Base-by-base conservation (phyloP, 2,888 invertebrate genomes). In the Callosobruchus maculatus region DNA sequence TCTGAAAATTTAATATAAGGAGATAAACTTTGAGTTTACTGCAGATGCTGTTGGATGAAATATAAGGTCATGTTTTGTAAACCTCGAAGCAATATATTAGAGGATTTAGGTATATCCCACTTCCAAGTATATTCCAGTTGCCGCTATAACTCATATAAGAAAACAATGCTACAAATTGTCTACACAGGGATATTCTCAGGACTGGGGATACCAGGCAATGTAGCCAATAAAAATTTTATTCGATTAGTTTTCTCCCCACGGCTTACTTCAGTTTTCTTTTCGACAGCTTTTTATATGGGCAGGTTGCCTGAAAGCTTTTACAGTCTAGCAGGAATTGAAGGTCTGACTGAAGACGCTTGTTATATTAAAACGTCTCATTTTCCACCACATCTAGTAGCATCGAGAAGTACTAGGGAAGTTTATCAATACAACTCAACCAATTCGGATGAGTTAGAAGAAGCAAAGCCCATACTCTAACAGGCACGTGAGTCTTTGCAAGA, bases 141-240 rank as follows among this genome's bases (percentile, higher is more conserved):
- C 49, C 70, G 73, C 67, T 67, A 70, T 73, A 67, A 70, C 70
- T 73, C 73, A 73, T 73, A 70, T 70, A 73, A n/a, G 73, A 73
- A 70, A 73, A 73, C 73, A 73, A 68, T 70, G 73, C 73, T 73
- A 73, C 73, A 73, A 73, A 73, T 73, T 73, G 73, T 73, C 73
- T 70, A 70, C 70, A 67, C 70, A 70, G 68, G 70, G 70, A 73
- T 70, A 67, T 73, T 73, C 67, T n/a, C 70, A 21, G 26, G 21
- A 67, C 70, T 70, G 5, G 18, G 30, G 3, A 49, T 49, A 49
- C 49, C 3, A 49, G 18, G 49, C 49, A 18, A 49, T 49, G 49
- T 49, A 49, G 49, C 49, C 49, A 49, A 49, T 49, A 49, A 49
- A 49, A 49, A 49, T 49, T 49, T 49, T 49, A 49, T 49, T 49